Conservation (phyloP, 2,888 invertebrate genomes). For the Coelinius sp. region DNA sequence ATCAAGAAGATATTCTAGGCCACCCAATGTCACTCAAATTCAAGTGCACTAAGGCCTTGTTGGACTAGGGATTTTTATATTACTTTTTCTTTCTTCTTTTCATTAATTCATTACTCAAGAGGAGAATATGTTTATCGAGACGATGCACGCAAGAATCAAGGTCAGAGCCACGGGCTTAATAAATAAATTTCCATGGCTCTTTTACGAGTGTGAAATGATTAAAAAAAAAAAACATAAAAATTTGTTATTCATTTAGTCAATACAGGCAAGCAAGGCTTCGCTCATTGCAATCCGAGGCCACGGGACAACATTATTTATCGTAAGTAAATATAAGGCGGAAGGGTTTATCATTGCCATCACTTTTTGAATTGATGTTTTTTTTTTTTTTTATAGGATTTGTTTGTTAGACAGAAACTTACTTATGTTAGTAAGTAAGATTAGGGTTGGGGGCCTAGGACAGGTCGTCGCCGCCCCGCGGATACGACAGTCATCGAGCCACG, state of each 20-base stretch:
- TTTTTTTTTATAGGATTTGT: constrained; percentile 54
- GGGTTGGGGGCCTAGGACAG: constrained; percentile 72
- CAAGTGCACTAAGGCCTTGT: not conserved
- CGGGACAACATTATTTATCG: constrained; percentile 38
- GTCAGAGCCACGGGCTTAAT: constrained; percentile 56
- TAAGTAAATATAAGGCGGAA: constrained; percentile 27
- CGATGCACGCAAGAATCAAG: constrained; percentile 21
- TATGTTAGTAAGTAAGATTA: constrained; percentile 72
- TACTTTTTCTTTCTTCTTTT: no score
- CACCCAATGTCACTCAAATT: not conserved
- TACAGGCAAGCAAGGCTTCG: constrained; percentile 66
- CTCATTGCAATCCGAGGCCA: constrained; percentile 67
- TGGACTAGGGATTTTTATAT: not conserved
- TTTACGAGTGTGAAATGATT: constrained; percentile 27
- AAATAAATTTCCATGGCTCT: constrained; percentile 48
- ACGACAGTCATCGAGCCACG: constrained; percentile 77
- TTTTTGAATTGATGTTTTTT: constrained; percentile 7
- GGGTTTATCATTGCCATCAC: constrained; percentile 42
- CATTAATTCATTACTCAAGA: not conserved
- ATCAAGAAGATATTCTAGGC: constrained; percentile 8
- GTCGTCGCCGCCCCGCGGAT: constrained; percentile 75
- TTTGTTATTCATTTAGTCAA: constrained; percentile 19
- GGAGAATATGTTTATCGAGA: constrained; percentile 2
- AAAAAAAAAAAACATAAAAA: constrained; percentile 7
- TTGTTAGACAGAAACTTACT: constrained; percentile 71